phyloP scores from a whole-genome alignment of 2,797 vertebrate genomes.

The Coregonus sp. region DNA sequence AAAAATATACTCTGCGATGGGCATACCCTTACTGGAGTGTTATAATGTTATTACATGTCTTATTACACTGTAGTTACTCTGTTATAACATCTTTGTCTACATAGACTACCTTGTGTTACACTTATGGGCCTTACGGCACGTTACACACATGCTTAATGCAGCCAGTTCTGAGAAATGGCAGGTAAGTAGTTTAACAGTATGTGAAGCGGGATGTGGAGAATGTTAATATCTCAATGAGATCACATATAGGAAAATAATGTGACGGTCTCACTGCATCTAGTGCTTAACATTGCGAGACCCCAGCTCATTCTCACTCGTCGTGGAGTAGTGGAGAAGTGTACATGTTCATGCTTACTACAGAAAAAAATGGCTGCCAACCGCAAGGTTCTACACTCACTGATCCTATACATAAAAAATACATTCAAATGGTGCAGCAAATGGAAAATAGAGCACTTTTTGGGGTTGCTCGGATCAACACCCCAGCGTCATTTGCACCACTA shows the following conservation, averaged over 20 bases:
- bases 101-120: background rate
- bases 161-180: background rate
- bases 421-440: background rate
- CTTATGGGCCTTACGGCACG: background rate
- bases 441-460: background rate
- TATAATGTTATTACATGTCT: background rate
- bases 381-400: conserved; percentile 54
- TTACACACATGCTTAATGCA: background rate
- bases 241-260: conserved; percentile 58
- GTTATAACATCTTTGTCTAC: background rate
- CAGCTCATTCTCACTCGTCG: conserved; percentile 63
- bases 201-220: background rate
- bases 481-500: background rate
- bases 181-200: background rate
- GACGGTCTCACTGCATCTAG: conserved; percentile 60
- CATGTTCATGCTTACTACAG: conserved; percentile 61
- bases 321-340: conserved; percentile 23
- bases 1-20: no score
- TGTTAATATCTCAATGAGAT: background rate
- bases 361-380: conserved; percentile 71
- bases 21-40: no score
- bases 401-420: background rate
- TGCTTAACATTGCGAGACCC: conserved; percentile 67
- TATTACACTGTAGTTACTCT: background rate
- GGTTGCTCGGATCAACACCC: background rate